A percentile compares a stretch with the other conserved stretches of the same genome.
Conservation (phyloP, 2,113 vertebrate genomes). For the Pachyramphus minor region DNA sequence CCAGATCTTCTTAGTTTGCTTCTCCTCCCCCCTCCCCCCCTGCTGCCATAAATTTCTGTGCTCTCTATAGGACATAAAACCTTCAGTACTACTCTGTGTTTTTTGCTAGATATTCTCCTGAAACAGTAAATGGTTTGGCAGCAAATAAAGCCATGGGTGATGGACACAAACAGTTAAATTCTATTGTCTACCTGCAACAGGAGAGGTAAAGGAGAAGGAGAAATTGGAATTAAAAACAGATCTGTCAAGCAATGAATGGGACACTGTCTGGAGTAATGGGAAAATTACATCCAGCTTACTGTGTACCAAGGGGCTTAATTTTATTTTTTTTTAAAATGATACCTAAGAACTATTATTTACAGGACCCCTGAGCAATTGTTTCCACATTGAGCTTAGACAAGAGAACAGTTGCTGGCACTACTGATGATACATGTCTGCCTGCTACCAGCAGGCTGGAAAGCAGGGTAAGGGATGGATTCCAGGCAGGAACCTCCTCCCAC, state of each 20-base stretch:
- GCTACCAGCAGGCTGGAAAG: not conserved
- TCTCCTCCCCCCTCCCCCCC: fast-evolving
- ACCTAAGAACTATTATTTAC: constrained; percentile 1
- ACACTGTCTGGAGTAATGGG: constrained; percentile 1
- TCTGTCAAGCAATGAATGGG: not conserved
- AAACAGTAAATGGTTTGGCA: not conserved
- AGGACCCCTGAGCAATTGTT: not conserved
- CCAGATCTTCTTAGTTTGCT: not conserved
- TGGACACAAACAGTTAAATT: constrained; percentile 29
- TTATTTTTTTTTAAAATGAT: not conserved
- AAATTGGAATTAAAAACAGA: not conserved
- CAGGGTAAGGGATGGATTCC: not conserved
- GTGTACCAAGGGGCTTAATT: not conserved
- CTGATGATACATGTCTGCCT: not conserved
- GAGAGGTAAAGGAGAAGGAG: constrained; percentile 1
- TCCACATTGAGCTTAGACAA: not conserved
- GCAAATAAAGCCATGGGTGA: not conserved
- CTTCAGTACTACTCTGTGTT: not conserved
- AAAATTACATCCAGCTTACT: constrained; percentile 12
- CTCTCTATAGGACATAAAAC: not conserved
- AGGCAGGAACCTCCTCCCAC: not conserved
- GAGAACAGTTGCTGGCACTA: not conserved
- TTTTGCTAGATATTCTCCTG: not conserved
- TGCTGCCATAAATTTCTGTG: not conserved
- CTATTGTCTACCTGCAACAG: not conserved